Evolutionary conservation across 2,113 vertebrate genomes (phyloP).

Genomic region (Eonycteris spelaea): DNA sequence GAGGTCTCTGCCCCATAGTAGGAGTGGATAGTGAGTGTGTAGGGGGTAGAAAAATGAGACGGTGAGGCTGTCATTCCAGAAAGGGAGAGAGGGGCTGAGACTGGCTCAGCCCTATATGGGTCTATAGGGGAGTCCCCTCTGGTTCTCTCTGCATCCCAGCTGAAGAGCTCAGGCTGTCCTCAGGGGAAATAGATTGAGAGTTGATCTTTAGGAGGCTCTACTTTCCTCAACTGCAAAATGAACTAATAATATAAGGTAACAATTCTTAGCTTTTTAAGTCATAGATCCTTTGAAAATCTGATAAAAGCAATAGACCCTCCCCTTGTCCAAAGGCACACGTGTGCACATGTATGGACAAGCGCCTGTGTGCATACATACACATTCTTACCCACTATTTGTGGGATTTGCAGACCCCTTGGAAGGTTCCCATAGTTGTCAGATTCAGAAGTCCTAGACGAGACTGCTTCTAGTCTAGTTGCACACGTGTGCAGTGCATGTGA

Average conservation of each 20-base stretch:
- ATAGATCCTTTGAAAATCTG: neutral
- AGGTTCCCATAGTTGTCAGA: neutral
- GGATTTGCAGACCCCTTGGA: neutral
- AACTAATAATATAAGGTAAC: too few species aligned
- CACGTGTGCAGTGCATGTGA: accelerated
- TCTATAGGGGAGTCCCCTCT: neutral
- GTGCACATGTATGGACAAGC: accelerated
- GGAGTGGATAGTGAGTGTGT: neutral
- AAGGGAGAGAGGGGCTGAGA: neutral
- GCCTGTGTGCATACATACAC: neutral
- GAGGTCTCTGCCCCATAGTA: neutral
- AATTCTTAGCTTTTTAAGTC: neutral
- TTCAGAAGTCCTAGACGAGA: neutral
- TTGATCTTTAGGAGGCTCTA: neutral
- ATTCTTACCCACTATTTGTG: neutral
- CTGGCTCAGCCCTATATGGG: neutral
- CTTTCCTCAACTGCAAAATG: neutral
- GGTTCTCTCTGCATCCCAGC: neutral
- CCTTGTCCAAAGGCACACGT: too few species aligned
- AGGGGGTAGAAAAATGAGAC: accelerated
- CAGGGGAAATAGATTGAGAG: neutral
- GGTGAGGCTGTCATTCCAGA: neutral
- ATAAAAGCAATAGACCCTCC: neutral
- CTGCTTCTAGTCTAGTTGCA: neutral
- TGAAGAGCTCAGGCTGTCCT: neutral